Percentiles rank a stretch among this genome's conserved stretches.
phyloP scores from a whole-genome alignment of 2,888 invertebrate genomes.

The Diaphora mendica region DNA sequence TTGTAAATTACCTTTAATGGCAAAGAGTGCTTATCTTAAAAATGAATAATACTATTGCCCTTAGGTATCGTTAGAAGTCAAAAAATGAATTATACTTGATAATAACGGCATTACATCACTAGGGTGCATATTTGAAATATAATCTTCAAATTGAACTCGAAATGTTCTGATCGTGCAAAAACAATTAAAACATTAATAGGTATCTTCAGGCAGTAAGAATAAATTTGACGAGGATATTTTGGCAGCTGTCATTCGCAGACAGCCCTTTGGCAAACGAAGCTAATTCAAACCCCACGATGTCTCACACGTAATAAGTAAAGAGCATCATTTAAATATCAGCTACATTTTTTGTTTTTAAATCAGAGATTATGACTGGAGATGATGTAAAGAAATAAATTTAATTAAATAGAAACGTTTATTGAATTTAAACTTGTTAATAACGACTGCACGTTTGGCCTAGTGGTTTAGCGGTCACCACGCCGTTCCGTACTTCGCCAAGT shows the following conservation, averaged over 20 bases:
- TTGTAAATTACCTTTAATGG: constrained; percentile 71
- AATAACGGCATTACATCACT: background rate
- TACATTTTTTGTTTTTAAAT: background rate
- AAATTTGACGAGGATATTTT: constrained; percentile 74
- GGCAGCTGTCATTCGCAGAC: constrained; percentile 80
- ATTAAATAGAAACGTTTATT: background rate
- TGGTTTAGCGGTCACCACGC: too few relatives aligned
- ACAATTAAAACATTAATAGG: constrained; percentile 37
- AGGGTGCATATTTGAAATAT: background rate
- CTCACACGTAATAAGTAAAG: constrained; percentile 62
- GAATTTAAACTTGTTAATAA: background rate
- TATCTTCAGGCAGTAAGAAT: constrained; percentile 38
- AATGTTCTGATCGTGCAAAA: constrained; percentile 8
- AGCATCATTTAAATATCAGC: constrained; percentile 52
- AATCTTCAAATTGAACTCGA: background rate
- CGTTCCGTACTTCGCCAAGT: too few relatives aligned
- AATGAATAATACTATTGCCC: constrained; percentile 22
- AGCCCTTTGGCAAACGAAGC: constrained; percentile 81
- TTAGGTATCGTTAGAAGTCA: constrained; percentile 3
- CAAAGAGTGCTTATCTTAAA: constrained; percentile 46
- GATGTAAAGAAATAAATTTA: background rate
- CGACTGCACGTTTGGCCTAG: too few relatives aligned
- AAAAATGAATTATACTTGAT: constrained; percentile 19
- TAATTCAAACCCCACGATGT: constrained; percentile 68
- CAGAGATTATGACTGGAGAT: background rate